These are phyloP conservation scores for Leptodactylus fallax DNA, from an alignment of 2,797 vertebrate genomes.

Conservation along the genomic window DNA sequence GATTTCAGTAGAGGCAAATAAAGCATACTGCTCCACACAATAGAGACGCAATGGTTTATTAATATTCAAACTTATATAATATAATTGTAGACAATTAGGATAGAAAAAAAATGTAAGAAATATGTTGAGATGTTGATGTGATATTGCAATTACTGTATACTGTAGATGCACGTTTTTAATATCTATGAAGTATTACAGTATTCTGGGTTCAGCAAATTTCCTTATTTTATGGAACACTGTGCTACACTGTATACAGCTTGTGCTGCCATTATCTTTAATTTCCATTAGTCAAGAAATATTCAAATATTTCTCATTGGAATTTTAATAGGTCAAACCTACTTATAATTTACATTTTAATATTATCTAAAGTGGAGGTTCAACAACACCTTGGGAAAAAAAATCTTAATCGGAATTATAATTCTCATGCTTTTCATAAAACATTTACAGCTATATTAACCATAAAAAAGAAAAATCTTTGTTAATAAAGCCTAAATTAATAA, in stretches of 20 bases:
- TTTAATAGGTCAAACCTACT: conserved; percentile 42
- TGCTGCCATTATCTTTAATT: conserved; percentile 27
- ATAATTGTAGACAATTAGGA: conserved; percentile 23
- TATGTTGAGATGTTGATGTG: conserved; percentile 6
- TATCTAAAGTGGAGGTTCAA: conserved; percentile 34
- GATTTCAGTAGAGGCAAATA: conserved; percentile 6
- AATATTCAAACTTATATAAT: conserved; percentile 13
- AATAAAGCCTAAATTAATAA: conserved; percentile 42
- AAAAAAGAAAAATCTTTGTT: conserved; percentile 51
- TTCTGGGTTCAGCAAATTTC: background rate
- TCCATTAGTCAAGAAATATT: conserved; percentile 28
- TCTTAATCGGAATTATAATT: conserved; percentile 47
- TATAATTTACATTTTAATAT: conserved; percentile 50
- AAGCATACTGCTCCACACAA: background rate
- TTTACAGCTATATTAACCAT: conserved; percentile 29
- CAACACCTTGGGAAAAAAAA: conserved; percentile 54
- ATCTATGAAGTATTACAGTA: conserved; percentile 15
- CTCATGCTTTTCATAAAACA: conserved; percentile 43
- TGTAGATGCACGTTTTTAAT: conserved; percentile 9
- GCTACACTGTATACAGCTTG: background rate
- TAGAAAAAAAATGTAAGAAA: background rate
- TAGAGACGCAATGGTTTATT: background rate
- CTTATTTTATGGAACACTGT: background rate
- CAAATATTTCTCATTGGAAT: conserved; percentile 39
- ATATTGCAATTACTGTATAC: conserved; percentile 22